Conservation (phyloP, 2,888 invertebrate genomes). For the Therioaphis trifolii region DNA sequence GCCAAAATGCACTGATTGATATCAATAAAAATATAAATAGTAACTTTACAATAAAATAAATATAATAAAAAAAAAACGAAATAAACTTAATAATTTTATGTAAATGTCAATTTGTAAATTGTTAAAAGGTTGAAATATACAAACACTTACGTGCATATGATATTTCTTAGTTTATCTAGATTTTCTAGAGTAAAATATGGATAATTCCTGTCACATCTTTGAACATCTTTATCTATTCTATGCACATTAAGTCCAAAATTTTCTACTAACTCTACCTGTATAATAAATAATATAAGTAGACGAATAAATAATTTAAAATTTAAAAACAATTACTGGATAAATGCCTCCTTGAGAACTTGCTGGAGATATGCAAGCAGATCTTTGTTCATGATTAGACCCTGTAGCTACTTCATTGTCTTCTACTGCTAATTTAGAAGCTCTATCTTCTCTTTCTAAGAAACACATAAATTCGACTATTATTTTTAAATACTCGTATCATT, state of each 20-base stretch:
- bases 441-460: constrained; percentile 67
- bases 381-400: constrained; percentile 70
- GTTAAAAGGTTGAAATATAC: background rate
- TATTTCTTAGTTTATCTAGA: constrained; percentile 89
- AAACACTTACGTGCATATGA: constrained; percentile 90
- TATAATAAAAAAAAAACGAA: constrained; percentile 41
- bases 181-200: constrained; percentile 89
- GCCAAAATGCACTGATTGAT: no score
- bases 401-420: constrained; percentile 68
- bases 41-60: no score
- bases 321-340: constrained; percentile 75
- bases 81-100: constrained; percentile 7
- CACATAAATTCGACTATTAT: no score
- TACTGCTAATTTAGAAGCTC: constrained; percentile 50
- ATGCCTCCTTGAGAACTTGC: constrained; percentile 92
- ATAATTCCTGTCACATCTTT: constrained; percentile 93
- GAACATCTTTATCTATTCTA: constrained; percentile 96
- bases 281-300: no score
- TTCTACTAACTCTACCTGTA: constrained; percentile 84
- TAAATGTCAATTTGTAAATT: no score
- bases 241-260: constrained; percentile 89
- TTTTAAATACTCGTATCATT: no score
- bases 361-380: constrained; percentile 83
- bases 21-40: no score
- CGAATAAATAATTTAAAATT: background rate